Conservation (phyloP, 2,888 invertebrate species). For the Mesoligia furuncula region DNA sequence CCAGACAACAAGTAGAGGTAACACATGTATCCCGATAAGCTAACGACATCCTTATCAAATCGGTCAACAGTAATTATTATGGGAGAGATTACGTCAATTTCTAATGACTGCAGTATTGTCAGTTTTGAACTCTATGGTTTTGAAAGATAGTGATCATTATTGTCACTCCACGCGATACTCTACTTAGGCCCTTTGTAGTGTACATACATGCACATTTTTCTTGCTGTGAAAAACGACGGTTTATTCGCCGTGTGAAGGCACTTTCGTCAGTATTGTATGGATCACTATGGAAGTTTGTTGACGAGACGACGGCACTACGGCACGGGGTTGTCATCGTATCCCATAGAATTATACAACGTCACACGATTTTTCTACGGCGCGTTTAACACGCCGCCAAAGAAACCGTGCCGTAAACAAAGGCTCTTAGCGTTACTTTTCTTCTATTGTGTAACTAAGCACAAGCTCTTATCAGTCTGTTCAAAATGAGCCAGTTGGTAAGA, state of each 20-base stretch:
- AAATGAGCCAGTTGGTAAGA: not conserved
- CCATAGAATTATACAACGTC: not conserved
- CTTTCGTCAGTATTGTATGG: too few species aligned
- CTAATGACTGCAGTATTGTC: constrained; percentile 19
- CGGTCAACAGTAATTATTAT: constrained; percentile 39
- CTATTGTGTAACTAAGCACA: not conserved
- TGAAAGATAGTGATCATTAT: constrained; percentile 3
- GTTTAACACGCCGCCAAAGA: not conserved
- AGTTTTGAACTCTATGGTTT: not conserved
- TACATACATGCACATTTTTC: not conserved
- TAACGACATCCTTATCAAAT: constrained; percentile 36
- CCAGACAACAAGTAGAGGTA: constrained; percentile 20
- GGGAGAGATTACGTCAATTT: constrained; percentile 31
- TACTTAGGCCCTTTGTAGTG: not conserved
- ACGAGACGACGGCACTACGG: not conserved
- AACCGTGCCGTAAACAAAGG: not conserved
- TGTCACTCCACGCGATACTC: constrained; percentile 11
- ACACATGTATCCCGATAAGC: constrained; percentile 25
- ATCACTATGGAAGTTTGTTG: not conserved
- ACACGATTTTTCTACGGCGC: not conserved
- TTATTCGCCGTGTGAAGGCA: not conserved
- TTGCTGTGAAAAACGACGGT: not conserved
- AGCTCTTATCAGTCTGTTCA: not conserved
- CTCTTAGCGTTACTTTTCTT: not conserved
- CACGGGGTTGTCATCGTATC: not conserved